Percentiles rank a stretch among this genome's conserved stretches.
Conservation (phyloP, 2,113 vertebrate species). For the Bagarius yarrelli region DNA sequence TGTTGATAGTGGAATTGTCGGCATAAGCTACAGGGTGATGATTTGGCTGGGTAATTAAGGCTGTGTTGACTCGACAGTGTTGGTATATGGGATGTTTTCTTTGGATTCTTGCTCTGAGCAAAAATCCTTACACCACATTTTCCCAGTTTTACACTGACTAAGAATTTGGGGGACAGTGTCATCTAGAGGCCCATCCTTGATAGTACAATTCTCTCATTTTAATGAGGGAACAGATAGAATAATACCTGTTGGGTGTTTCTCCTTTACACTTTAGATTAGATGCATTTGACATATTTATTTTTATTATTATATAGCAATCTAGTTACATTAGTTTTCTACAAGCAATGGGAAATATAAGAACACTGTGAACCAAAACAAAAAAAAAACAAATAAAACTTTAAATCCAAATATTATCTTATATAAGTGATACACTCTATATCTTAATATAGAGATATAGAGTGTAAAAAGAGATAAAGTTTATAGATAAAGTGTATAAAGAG, state of each 20-base stretch:
- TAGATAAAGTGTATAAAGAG: too few species aligned
- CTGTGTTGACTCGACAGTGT: not conserved
- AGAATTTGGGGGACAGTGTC: slow-evolving; percentile 45
- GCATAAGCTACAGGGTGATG: slow-evolving; percentile 13
- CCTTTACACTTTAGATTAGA: not conserved
- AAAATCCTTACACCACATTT: slow-evolving; percentile 48
- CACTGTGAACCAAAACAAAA: not conserved
- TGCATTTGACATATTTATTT: not conserved
- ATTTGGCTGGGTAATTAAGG: slow-evolving; percentile 2
- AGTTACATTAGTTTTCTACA: not conserved
- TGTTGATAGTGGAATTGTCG: slow-evolving; percentile 4
- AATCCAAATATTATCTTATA: too few species aligned
- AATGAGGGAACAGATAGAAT: not conserved
- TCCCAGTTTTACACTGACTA: not conserved
- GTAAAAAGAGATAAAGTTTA: too few species aligned
- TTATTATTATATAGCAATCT: not conserved
- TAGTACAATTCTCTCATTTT: slow-evolving; percentile 4
- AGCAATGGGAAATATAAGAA: too few species aligned
- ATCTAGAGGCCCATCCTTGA: slow-evolving; percentile 52
- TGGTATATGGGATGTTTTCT: slow-evolving; percentile 46
- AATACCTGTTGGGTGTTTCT: not conserved
- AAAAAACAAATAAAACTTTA: not conserved
- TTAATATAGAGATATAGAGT: too few species aligned
- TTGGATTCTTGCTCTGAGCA: slow-evolving; percentile 9
- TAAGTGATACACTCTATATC: too few species aligned